Percentiles rank a stretch among this genome's conserved stretches.
Conservation (phyloP, 2,113 vertebrate genomes). For the Periophthalmodon schlosseri region DNA sequence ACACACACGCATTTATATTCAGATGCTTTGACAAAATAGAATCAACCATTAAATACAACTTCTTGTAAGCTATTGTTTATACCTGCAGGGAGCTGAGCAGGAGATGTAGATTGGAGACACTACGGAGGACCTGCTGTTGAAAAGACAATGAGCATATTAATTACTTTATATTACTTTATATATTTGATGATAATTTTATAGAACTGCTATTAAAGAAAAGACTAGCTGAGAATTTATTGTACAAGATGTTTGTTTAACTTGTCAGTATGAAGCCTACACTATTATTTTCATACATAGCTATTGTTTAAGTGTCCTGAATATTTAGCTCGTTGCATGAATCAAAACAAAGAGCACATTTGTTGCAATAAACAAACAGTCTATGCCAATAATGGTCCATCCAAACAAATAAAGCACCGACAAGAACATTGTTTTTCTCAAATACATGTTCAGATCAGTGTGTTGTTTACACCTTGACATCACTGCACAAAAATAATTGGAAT, state of each 20-base stretch:
- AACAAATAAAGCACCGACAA: background rate
- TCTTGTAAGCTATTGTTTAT: slow-evolving; percentile 5
- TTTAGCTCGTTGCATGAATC: no score
- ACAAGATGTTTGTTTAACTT: no score
- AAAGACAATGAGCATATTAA: slow-evolving; percentile 25
- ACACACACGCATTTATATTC: background rate
- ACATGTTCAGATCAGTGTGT: background rate
- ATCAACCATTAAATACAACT: background rate
- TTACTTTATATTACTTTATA: background rate
- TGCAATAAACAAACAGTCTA: no score
- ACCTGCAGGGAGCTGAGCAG: slow-evolving; percentile 91
- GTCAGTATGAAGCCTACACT: background rate
- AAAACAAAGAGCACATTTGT: no score
- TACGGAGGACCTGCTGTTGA: slow-evolving; percentile 85
- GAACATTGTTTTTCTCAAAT: background rate
- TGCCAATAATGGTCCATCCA: no score
- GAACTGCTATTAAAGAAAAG: background rate
- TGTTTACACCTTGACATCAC: no score
- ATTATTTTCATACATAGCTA: no score
- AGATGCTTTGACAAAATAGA: background rate
- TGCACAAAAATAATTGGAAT: no score
- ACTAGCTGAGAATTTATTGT: background rate
- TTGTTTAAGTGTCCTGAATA: no score
- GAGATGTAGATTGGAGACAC: slow-evolving; percentile 86
- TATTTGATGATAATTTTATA: background rate